A percentile compares a stretch with the other conserved stretches of the same genome.
These are phyloP conservation scores for Myoxocephalus aenaeus DNA, from an alignment of 2,797 vertebrate genomes.

Conservation along the genomic window DNA sequence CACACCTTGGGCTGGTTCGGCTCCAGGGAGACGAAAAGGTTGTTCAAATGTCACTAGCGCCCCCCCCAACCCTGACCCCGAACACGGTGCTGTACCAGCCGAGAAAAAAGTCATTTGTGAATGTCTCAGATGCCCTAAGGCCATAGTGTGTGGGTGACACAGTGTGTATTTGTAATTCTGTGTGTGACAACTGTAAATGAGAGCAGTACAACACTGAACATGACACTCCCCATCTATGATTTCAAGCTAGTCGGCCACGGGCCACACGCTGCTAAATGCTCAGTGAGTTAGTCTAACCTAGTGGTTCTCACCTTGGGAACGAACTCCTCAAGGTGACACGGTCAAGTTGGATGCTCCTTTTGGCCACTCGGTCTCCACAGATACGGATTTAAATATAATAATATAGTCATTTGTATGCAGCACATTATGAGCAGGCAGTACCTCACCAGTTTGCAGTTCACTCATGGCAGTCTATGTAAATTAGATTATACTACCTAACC, in stretches of 20 bases:
- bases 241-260: constrained; percentile 34
- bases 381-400: neutral
- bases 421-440: neutral
- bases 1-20: constrained; percentile 71
- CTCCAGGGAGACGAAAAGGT: constrained; percentile 75
- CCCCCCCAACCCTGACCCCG: constrained; percentile 42
- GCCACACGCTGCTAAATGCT: constrained; percentile 45
- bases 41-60: constrained; percentile 79
- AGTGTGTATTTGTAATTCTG: constrained; percentile 41
- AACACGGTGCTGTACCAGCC: constrained; percentile 51
- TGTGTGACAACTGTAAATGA: constrained; percentile 59
- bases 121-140: constrained; percentile 67
- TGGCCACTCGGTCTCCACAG: neutral
- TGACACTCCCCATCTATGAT: constrained; percentile 51
- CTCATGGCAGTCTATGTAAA: neutral
- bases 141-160: constrained; percentile 39
- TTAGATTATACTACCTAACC: neutral
- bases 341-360: constrained; percentile 1
- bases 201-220: constrained; percentile 43
- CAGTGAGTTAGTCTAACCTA: constrained; percentile 26
- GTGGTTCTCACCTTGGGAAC: constrained; percentile 15
- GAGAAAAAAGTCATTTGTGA: constrained; percentile 64
- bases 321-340: neutral
- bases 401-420: neutral
- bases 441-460: neutral